A percentile compares a stretch with the other conserved stretches of the same genome.
These are phyloP conservation scores for Puntigrus tetrazona DNA, from an alignment of 2,113 vertebrate genomes.

Conservation along the genomic window DNA sequence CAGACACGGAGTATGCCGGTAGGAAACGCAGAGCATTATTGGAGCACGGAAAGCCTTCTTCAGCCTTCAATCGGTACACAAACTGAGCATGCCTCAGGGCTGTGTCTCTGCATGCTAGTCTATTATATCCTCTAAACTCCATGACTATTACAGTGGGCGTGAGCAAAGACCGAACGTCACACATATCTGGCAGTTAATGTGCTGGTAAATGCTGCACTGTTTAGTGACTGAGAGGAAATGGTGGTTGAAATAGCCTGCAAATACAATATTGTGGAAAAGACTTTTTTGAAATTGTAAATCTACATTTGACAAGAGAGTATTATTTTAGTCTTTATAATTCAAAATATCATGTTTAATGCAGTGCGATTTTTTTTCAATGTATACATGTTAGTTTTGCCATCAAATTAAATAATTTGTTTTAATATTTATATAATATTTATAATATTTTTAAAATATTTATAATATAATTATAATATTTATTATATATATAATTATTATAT, in stretches of 20 bases:
- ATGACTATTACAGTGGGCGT: constrained; percentile 31
- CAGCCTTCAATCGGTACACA: constrained; percentile 1
- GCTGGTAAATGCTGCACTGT: constrained; percentile 1
- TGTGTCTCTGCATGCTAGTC: constrained; percentile 4
- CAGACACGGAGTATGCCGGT: constrained; percentile 20
- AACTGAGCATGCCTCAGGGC: constrained; percentile 25
- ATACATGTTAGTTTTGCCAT: no score
- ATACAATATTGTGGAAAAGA: neutral
- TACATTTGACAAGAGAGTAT: neutral
- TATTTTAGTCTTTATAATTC: neutral
- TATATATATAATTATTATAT: no score
- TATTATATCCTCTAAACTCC: constrained; percentile 31
- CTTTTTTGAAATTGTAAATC: neutral
- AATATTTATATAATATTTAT: no score
- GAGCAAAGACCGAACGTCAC: neutral
- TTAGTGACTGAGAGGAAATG: neutral
- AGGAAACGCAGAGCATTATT: constrained; percentile 41
- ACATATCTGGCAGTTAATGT: constrained; percentile 26
- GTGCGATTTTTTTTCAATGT: neutral
- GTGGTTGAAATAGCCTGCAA: neutral
- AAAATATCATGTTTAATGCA: neutral
- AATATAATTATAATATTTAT: no score
- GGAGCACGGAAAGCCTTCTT: constrained; percentile 28
- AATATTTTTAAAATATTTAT: no score
- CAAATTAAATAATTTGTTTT: no score